Conservation (phyloP, 2,113 vertebrate species). For the Microtus montanus region DNA sequence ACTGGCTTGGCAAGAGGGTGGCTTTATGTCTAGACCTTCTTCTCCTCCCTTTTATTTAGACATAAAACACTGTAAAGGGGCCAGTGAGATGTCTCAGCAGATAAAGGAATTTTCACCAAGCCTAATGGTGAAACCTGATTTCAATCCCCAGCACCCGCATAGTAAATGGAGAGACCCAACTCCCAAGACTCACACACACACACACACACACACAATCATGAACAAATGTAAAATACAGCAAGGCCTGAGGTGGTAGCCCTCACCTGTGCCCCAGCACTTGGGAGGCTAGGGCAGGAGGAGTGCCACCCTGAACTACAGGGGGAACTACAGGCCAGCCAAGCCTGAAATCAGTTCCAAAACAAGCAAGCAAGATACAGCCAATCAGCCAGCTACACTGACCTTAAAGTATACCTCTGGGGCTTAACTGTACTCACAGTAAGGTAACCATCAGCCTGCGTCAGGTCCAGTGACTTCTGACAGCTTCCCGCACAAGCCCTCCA, state of each 20-base stretch:
- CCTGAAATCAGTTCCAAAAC: background rate
- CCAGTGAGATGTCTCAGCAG: background rate
- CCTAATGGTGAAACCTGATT: background rate
- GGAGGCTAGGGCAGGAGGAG: background rate
- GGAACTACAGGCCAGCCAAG: background rate
- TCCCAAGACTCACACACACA: background rate
- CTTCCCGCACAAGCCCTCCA: background rate
- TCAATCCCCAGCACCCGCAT: background rate
- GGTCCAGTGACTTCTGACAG: rapidly evolving
- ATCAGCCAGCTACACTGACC: background rate
- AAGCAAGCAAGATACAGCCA: background rate
- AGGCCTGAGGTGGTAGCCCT: too few species aligned
- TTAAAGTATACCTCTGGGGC: background rate
- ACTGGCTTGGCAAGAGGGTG: background rate
- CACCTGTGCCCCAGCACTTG: background rate
- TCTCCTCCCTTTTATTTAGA: background rate
- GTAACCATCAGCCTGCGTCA: background rate
- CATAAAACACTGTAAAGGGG: background rate
- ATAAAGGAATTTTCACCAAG: background rate
- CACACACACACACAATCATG: background rate
- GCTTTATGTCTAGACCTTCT: background rate
- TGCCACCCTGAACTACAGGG: background rate
- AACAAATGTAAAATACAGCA: background rate
- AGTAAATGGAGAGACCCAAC: background rate
- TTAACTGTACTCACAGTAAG: background rate